Evolutionary conservation across 1,140 invertebrate species (phyloP), one percentile per base, ranked within the genome.

Genomic region (Drosophila ficusphila): DNA sequence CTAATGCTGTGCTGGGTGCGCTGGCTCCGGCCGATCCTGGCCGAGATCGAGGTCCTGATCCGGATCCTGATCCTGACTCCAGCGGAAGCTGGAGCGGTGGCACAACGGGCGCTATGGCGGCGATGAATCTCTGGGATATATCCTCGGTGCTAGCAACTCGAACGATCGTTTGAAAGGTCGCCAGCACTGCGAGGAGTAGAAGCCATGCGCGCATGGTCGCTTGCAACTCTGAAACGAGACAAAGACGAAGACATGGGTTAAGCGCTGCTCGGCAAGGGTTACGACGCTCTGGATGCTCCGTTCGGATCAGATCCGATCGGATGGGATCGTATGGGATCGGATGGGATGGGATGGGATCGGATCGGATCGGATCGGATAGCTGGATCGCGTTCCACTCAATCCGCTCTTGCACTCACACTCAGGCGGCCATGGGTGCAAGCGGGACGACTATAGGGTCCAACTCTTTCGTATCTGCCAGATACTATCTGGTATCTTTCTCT

Each of bases 151-250:
- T 90, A 90, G 90, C 90, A 88, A 91, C 89, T 90, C 85, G 82
- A 77, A 89, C 79, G 72, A 91, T 89, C 75, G 83, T 72, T 90
- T 79, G 78, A 86, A 91, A 90, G 79, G 91, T 92, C 91, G 91
- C 91, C 90, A 92, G 91, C 91, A 92, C 90, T 89, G 86, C 81
- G 76, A 92, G 90, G 79, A 92, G 88, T 92, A 92, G 90, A 91
- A 92, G 86, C 91, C 92, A 90, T 85, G 89, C 92, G 76, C 91
- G 91, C 92, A 93, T 93, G 90, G 90, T 92, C 91, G 92, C 76
- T 92, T 92, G 92, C 92, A 91, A 92, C 92, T 92, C 92, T 93
- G 90, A 54, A 92, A 92, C 62, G 83, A 90, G 81, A 91, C 71
- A 91, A 86, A 85, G 90, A 75, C 72, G 70, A 78, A 67, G 36